Base-by-base conservation (phyloP, 1,140 invertebrate genomes). In the Eurosta solidaginis region DNA sequence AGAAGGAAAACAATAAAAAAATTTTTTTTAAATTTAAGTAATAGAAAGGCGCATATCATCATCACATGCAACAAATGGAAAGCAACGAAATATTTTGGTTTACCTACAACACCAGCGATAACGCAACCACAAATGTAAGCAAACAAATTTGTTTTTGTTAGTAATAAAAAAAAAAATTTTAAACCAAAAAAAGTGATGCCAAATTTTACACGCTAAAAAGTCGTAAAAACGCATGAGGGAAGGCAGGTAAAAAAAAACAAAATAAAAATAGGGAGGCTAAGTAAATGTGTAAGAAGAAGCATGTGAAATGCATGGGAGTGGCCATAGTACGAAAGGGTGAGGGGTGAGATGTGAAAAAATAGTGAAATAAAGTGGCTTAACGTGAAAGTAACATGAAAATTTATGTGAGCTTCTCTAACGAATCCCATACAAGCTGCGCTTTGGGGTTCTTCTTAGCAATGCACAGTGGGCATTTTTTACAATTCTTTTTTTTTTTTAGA, bases 41-140 rank as follows among this genome's bases (percentile, higher is more conserved):
- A n/a, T n/a, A n/a, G n/a, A n/a, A n/a, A n/a, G n/a, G n/a, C n/a
- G n/a, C n/a, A n/a, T n/a, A n/a, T n/a, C n/a, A n/a, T n/a, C n/a
- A n/a, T n/a, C n/a, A 12, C 59, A 40, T 68, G 59, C 59, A 68
- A 14, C 59, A 68, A 68, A 40, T 68, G 17, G 59, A 68, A 68
- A 20, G 33, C 33, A 27, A n/a, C 33, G 59, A 68, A 40, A 68
- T 68, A 20, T 68, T 68, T 68, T 68, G 59, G 59, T 40, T 68
- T 68, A 33, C 1, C 59, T 68, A 29, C 20, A 54, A 12, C 7
- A 54, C 22, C 42, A 12, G 42, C 42, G 42, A 47, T 47, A 47
- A 14, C 7, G 14, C n/a, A n/a, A 3, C 45, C 14, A 2, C 17
- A 36, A 42, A 68, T 68, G 59, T 68, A 68, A 68, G 59, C 36